Evolutionary conservation across 2,888 invertebrate species (phyloP).

Genomic region (Calameuta filiformis): DNA sequence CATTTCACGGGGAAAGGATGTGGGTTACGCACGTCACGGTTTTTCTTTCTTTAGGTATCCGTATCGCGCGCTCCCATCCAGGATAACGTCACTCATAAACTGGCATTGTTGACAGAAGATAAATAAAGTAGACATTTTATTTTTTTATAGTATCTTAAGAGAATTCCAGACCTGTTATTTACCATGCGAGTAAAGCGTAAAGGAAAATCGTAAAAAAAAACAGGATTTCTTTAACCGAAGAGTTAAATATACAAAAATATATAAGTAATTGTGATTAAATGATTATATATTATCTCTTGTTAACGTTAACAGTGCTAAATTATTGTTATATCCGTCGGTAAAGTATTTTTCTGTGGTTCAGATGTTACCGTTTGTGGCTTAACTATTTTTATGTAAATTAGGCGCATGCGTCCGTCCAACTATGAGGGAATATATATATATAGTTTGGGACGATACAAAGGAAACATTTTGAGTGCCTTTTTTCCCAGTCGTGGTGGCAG

Average conservation of each 20-base stretch:
- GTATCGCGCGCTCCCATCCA: not conserved
- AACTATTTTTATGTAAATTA: not conserved
- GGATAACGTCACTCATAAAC: no score
- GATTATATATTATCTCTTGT: not conserved
- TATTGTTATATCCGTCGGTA: not conserved
- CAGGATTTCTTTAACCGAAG: not conserved
- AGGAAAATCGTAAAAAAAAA: not conserved
- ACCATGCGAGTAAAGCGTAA: not conserved
- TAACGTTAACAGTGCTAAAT: not conserved
- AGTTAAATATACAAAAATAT: not conserved
- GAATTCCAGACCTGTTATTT: no score
- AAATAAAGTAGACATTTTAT: not conserved
- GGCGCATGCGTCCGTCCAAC: not conserved
- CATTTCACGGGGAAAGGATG: conserved; percentile 34
- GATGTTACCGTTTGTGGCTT: not conserved
- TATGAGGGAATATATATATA: conserved; percentile 31
- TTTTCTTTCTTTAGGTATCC: conserved; percentile 34
- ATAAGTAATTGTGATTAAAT: not conserved
- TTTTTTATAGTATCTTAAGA: no score
- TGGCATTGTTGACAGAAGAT: no score
- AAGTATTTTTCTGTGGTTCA: not conserved
- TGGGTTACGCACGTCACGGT: conserved; percentile 57
- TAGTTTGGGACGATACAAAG: conserved; percentile 48
- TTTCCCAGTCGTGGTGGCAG: conserved; percentile 48
- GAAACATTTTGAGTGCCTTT: conserved; percentile 47